A percentile compares a stretch with the other conserved stretches of the same genome.
Evolutionary conservation across 2,797 vertebrate species (phyloP).

Genomic region (Setipinna tenuifilis): DNA sequence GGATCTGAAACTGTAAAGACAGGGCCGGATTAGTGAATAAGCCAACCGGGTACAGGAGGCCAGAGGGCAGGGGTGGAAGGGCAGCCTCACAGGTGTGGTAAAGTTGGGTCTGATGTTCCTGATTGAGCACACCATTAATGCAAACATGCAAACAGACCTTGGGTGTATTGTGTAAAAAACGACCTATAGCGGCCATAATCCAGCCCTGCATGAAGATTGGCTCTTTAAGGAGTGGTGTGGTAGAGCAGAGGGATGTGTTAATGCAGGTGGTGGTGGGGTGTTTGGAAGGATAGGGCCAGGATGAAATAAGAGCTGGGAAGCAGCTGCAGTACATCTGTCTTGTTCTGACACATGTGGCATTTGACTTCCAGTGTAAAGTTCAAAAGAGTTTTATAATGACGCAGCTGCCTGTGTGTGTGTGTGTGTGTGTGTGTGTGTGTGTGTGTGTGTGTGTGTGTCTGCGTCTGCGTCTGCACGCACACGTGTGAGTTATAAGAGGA

Average conservation of each 20-base stretch:
- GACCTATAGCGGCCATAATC: too few species aligned
- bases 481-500: conserved; percentile 3
- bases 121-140: too few species aligned
- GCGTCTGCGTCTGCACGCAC: background rate
- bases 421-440: conserved; percentile 43
- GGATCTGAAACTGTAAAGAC: too few species aligned
- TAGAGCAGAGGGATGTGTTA: background rate
- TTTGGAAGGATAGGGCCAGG: conserved; percentile 45
- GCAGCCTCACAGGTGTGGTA: too few species aligned
- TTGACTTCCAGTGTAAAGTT: conserved; percentile 82
- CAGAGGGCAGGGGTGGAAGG: too few species aligned
- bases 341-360: conserved; percentile 79
- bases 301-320: conserved; percentile 69
- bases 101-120: too few species aligned
- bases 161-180: too few species aligned
- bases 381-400: conserved; percentile 81
- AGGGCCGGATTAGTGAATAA: too few species aligned
- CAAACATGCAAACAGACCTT: too few species aligned
- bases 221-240: background rate
- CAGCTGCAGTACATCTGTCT: conserved; percentile 84
- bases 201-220: background rate
- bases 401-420: conserved; percentile 73
- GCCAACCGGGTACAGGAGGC: too few species aligned
- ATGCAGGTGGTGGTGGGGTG: conserved; percentile 16
- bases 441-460: conserved; percentile 19